Base-by-base conservation (phyloP, 2,797 vertebrate species). In the Benthosema pterotum region DNA sequence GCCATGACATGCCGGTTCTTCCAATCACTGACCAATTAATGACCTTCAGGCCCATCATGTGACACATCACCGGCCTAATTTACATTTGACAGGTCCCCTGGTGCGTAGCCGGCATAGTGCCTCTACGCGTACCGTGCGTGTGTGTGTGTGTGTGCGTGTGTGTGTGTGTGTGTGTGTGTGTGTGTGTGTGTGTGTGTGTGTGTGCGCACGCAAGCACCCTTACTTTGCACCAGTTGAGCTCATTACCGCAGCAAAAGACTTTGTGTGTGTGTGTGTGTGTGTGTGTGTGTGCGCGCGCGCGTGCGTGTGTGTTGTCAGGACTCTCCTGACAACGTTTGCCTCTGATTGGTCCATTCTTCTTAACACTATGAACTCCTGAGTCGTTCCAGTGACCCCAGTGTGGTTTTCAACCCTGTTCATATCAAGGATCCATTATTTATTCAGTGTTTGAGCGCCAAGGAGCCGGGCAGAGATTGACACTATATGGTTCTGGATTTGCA, bases 11-110 rank as follows among this genome's bases (percentile, higher is more conserved):
- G 81, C 85, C 88, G 85, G 61, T n/a, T 7, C 87, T 78, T 88
- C 88, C 87, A 83, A 88, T 87, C 79, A 84, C 85, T 90, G 87
- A 91, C 89, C 91, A 90, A 87, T 91, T 91, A 89, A 89, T 89
- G 90, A 89, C 88, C 87, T 88, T 79, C 50, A 52, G 76, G 77
- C 82, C 72, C 83, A 87, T 83, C 83, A 74, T 83, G 89, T 88
- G 86, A 86, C 86, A 88, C 83, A 85, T 89, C 88, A 86, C 66
- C 71, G 19, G 83, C 76, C 84, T 88, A 88, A 89, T 89, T 89
- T 88, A 84, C 77, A 85, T 71, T 82, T 88, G 90, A 87, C 86
- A 87, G 87, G 75, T 87, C 85, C 86, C 86, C 79, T 87, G 80
- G 85, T 87, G 87, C 79, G 46, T 86, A n/a, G 82, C 77, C 45